Percentiles rank a stretch among this genome's conserved stretches.
These are phyloP conservation scores for Resseliella maxima DNA, from an alignment of 2,888 invertebrate genomes.

Conservation along the genomic window DNA sequence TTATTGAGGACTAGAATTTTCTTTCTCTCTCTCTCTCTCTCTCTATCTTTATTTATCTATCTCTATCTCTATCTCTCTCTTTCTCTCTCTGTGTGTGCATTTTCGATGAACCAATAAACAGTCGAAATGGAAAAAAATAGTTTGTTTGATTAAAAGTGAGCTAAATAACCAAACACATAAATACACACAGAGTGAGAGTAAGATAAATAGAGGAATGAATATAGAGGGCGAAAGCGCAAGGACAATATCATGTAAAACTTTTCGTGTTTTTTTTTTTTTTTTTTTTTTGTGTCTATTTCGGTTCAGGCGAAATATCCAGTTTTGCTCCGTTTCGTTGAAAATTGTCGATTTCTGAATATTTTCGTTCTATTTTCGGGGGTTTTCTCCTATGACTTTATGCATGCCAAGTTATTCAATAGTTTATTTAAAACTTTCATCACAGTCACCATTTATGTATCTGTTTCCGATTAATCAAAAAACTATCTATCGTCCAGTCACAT, in stretches of 20 bases:
- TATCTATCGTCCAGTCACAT: no score
- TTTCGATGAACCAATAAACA: background rate
- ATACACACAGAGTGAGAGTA: no score
- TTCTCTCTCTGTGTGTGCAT: background rate
- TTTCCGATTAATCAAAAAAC: slow-evolving; percentile 11
- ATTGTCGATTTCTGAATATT: background rate
- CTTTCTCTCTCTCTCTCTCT: no score
- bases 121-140: background rate
- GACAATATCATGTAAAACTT: background rate
- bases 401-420: background rate
- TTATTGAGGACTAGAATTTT: background rate
- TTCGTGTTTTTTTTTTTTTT: no score
- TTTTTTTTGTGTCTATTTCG: no score
- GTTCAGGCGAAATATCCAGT: no score
- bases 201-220: background rate
- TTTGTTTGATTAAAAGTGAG: slow-evolving; percentile 3
- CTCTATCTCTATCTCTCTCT: no score
- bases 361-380: background rate
- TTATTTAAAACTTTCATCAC: background rate
- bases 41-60: no score
- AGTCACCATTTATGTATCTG: slow-evolving; percentile 13
- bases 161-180: background rate
- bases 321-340: no score
- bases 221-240: background rate
- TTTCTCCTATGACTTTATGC: background rate